These are phyloP conservation scores for Endotricha flammealis DNA, from an alignment of 2,888 invertebrate genomes.

Conservation along the genomic window DNA sequence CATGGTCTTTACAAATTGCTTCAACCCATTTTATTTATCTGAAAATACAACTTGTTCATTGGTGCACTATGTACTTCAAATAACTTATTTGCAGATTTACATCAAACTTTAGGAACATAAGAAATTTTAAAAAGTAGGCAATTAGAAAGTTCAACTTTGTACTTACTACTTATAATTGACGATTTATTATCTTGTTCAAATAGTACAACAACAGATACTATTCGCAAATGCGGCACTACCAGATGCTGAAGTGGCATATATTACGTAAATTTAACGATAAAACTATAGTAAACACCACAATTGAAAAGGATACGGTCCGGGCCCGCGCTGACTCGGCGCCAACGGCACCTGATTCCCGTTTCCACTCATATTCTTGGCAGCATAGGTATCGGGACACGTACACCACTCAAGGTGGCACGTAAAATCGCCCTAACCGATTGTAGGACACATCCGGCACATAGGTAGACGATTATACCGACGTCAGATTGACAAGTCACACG, in stretches of 20 bases:
- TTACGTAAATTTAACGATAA: constrained; percentile 69
- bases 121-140: not conserved
- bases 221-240: constrained; percentile 59
- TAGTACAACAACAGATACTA: constrained; percentile 21
- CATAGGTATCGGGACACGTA: constrained; percentile 79
- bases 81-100: not conserved
- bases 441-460: constrained; percentile 78
- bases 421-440: constrained; percentile 74
- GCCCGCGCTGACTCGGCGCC: constrained; percentile 78
- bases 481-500: constrained; percentile 68
- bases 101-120: not conserved
- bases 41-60: no score
- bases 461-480: constrained; percentile 59
- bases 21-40: no score
- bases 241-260: constrained; percentile 65
- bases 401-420: constrained; percentile 81
- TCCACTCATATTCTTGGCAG: constrained; percentile 80
- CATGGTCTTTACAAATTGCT: no score
- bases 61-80: no score
- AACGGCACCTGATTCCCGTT: constrained; percentile 82
- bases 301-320: constrained; percentile 80
- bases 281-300: constrained; percentile 34
- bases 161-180: constrained; percentile 9
- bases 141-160: not conserved
- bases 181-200: constrained; percentile 8